Base-by-base conservation (phyloP, 2,113 vertebrate genomes). In the Blennius ocellaris region DNA sequence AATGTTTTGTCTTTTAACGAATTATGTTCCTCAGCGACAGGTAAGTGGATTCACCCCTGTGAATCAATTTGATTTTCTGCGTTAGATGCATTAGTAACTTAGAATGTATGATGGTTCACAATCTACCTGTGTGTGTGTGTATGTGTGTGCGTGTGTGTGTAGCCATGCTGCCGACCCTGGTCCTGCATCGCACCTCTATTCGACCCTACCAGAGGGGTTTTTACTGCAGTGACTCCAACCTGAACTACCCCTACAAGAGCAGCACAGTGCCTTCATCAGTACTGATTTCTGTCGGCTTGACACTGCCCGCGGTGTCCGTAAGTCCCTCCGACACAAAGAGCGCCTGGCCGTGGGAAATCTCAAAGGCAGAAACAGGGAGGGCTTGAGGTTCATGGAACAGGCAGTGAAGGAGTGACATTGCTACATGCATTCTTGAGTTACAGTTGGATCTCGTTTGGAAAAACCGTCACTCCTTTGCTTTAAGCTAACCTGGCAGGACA, bases 221-320 rank as follows among this genome's bases (percentile, higher is more conserved):
- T 87, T 93, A 91, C 93, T 80, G 30, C 90, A 89, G 59, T 0
- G 92, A 92, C 79, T 70, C 83, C 82, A 95, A 89, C 91, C 89
- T 94, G 74, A 56, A 84, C 69, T 92, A 88, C 87, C 83, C 93
- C 79, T 89, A 0, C 53, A 95, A 95, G 94, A 89, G 11, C 72
- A 96, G 93, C 91, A 93, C 94, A 60, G 78, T 96, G 61, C 90
- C 81, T n/a, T 91, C 95, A 72, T 93, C 95, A 30, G 89, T 95
- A 90, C 93, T 95, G 78, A 94, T 87, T 78, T 88, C 91, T 70
- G 92, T 94, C 87, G 94, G 94, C 69, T 76, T 95, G 89, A 89
- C 94, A 84, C 87, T 95, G 92, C 93, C 95, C 63, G 67, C 91
- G 68, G 49, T 94, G 92, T 93, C 93, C 86, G 96, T 96, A 96